Evolutionary conservation across 2,888 invertebrate genomes (phyloP).

Genomic region (Eupithecia dodoneata): DNA sequence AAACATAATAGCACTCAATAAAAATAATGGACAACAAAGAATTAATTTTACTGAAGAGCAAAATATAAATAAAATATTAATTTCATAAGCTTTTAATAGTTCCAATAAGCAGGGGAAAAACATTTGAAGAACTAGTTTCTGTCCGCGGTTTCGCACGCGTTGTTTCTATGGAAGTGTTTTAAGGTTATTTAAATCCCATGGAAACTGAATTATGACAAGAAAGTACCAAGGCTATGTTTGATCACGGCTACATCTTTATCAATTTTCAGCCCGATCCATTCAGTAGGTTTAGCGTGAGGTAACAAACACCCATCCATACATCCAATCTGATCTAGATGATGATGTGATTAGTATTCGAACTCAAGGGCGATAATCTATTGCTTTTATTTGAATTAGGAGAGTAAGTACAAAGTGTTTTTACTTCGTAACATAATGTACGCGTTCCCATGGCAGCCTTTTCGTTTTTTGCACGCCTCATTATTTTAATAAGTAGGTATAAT

Average conservation of each 20-base stretch:
- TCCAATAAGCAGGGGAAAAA: neutral
- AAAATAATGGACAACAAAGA: neutral
- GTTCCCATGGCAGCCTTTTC: neutral
- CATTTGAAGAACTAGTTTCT: neutral
- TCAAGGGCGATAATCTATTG: neutral
- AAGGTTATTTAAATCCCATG: no score
- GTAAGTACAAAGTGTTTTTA: neutral
- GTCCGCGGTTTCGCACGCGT: no score
- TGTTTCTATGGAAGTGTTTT: no score
- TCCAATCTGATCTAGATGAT: no score
- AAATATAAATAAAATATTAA: neutral
- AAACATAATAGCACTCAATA: neutral
- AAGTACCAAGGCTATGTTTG: no score
- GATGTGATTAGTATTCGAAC: neutral
- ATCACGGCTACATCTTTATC: no score
- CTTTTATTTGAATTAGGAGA: neutral
- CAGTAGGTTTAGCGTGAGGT: no score
- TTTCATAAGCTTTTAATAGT: neutral
- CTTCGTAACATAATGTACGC: neutral
- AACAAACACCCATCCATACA: no score
- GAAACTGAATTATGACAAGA: no score
- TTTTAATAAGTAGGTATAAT: neutral
- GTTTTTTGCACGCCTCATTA: slow-evolving; percentile 7
- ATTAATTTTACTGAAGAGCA: neutral
- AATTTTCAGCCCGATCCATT: no score